phyloP scores from a whole-genome alignment of 2,888 invertebrate genomes.

The Pseudolycoriella hygida region DNA sequence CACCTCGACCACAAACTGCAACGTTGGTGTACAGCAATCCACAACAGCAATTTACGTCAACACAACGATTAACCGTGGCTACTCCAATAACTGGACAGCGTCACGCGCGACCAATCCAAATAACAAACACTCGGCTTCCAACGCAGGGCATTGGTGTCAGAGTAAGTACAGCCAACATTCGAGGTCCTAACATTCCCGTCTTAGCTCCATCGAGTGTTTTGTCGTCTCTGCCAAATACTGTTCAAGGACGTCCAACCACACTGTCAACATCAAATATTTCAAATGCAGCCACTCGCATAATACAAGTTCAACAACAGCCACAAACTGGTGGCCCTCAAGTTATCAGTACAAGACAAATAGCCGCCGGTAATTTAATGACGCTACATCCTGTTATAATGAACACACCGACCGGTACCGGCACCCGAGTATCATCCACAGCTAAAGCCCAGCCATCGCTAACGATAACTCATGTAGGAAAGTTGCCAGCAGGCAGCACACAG shows the following conservation, averaged over 20 bases:
- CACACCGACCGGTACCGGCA: constrained; percentile 15
- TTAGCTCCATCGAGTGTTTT: constrained; percentile 17
- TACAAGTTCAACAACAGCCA: constrained; percentile 23
- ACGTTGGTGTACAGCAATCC: constrained; percentile 25
- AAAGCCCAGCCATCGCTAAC: constrained; percentile 28
- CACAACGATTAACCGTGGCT: constrained; percentile 24
- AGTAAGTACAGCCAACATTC: constrained; percentile 17
- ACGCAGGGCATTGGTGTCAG: constrained; percentile 3
- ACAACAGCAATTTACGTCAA: constrained; percentile 13
- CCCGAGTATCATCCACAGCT: constrained; percentile 17
- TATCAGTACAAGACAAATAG: constrained; percentile 20
- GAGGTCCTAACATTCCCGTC: constrained; percentile 22
- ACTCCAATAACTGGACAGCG: constrained; percentile 19
- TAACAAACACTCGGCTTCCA: constrained; percentile 13
- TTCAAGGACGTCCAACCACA: constrained; percentile 10
- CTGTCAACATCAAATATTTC: constrained; percentile 17
- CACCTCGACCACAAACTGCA: constrained; percentile 24
- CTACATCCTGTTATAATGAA: constrained; percentile 27
- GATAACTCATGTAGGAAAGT: constrained; percentile 18
- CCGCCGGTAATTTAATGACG: constrained; percentile 23
- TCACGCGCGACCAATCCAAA: constrained; percentile 25
- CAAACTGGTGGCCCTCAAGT: constrained; percentile 22
- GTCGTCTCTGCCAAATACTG: constrained; percentile 11
- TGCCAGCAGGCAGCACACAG: neutral
- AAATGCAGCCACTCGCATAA: constrained; percentile 23